Evolutionary conservation across 2,113 vertebrate genomes (phyloP).

Genomic region (Micromys minutus): DNA sequence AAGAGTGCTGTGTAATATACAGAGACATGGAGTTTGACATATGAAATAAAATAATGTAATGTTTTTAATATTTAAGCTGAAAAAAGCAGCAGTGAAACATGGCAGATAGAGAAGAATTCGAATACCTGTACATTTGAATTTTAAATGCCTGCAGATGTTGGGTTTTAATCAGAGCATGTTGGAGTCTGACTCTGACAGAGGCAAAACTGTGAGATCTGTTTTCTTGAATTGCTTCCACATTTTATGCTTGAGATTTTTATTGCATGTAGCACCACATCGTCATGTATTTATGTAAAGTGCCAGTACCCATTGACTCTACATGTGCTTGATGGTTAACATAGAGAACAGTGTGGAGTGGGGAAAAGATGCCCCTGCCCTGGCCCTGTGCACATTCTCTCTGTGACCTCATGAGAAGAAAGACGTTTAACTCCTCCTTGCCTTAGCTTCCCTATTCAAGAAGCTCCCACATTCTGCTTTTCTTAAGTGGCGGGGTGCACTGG

Average conservation of each 20-base stretch:
- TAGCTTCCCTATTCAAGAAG: conserved; percentile 54
- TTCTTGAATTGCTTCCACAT: conserved; percentile 90
- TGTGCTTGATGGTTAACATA: conserved; percentile 83
- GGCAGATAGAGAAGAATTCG: conserved; percentile 85
- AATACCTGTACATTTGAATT: conserved; percentile 88
- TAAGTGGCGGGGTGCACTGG: neutral
- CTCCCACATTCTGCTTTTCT: conserved; percentile 3
- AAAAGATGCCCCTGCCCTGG: conserved; percentile 66
- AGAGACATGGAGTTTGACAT: conserved; percentile 85
- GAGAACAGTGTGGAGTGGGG: conserved; percentile 71
- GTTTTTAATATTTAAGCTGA: conserved; percentile 91
- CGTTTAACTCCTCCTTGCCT: conserved; percentile 48
- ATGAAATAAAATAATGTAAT: conserved; percentile 83
- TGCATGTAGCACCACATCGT: conserved; percentile 86
- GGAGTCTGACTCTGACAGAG: conserved; percentile 86
- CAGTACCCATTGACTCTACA: conserved; percentile 85
- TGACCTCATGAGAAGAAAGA: conserved; percentile 59
- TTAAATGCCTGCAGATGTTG: conserved; percentile 90
- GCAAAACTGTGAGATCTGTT: conserved; percentile 89
- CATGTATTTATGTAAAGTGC: conserved; percentile 90
- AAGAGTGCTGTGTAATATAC: conserved; percentile 89
- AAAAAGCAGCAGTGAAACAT: conserved; percentile 85
- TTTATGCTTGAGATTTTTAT: conserved; percentile 88
- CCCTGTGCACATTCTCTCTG: conserved; percentile 43
- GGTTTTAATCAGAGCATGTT: conserved; percentile 89